These are phyloP conservation scores for Cancer borealis DNA, from an alignment of 2,888 invertebrate genomes.

Conservation along the genomic window DNA sequence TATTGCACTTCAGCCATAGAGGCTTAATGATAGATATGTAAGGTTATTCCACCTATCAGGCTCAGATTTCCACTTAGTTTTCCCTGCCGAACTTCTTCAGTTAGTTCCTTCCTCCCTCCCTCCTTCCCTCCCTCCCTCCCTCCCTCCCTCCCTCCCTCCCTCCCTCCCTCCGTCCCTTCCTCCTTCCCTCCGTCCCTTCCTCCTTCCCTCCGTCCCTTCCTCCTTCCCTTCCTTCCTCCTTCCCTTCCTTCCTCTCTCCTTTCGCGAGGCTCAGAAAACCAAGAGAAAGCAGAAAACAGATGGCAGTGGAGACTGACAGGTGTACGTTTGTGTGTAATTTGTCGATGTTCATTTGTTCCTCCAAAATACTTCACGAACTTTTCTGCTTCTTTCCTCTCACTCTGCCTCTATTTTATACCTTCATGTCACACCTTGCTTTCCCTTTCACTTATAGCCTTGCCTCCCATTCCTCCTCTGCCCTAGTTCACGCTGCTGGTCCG, in stretches of 20 bases:
- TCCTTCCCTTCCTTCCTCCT: neutral
- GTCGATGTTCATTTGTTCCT: neutral
- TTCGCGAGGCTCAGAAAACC: neutral
- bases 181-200: neutral
- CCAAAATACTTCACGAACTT: neutral
- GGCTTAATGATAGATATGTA: too few species aligned
- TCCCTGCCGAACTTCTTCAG: neutral
- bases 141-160: neutral
- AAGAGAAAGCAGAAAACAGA: neutral
- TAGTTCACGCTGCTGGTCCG: constrained; percentile 89
- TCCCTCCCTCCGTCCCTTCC: neutral
- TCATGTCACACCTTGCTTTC: neutral
- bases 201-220: neutral
- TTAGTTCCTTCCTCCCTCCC: neutral
- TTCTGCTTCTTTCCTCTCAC: neutral
- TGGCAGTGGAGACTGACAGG: neutral
- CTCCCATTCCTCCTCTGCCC: constrained; percentile 56
- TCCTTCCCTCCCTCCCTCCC: neutral
- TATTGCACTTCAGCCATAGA: too few species aligned
- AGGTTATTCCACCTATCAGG: too few species aligned
- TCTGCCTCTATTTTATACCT: neutral
- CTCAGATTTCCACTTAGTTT: too few species aligned
- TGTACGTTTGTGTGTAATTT: neutral
- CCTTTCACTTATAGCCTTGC: neutral
- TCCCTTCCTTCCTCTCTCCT: neutral